A percentile compares a stretch with the other conserved stretches of the same genome.
phyloP scores from a whole-genome alignment of 1,140 invertebrate genomes.

The Penaeus indicus region DNA sequence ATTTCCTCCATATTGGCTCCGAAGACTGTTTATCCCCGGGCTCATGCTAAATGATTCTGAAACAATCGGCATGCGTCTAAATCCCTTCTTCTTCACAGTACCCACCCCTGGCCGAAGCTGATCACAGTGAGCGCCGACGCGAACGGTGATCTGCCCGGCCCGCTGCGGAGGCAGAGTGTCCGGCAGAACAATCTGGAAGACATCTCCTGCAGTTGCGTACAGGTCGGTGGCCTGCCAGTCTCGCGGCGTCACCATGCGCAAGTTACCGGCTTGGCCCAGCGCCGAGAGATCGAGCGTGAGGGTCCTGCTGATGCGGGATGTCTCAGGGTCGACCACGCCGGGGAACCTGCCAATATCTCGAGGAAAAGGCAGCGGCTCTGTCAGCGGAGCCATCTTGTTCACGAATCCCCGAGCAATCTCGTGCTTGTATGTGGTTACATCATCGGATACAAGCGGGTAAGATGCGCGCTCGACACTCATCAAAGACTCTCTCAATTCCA shows the following conservation, averaged over 20 bases:
- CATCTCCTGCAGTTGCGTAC: conserved; percentile 26
- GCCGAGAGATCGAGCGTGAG: not conserved
- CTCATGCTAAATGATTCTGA: conserved; percentile 33
- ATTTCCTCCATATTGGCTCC: conserved; percentile 45
- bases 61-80: conserved; percentile 40
- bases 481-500: too few species aligned
- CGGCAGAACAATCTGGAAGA: conserved; percentile 29
- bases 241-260: conserved; percentile 37
- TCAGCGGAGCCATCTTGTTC: conserved; percentile 24
- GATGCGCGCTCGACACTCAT: too few species aligned
- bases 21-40: conserved; percentile 27
- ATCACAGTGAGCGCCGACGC: conserved; percentile 43
- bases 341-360: conserved; percentile 23
- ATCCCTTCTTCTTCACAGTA: not conserved
- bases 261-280: not conserved
- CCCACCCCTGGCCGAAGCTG: not conserved
- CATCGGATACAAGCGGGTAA: conserved; percentile 8
- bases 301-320: not conserved
- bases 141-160: conserved; percentile 38
- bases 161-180: not conserved
- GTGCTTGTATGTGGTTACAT: conserved; percentile 19
- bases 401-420: conserved; percentile 36
- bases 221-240: conserved; percentile 47
- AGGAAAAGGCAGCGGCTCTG: not conserved
- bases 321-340: conserved; percentile 2